Evolutionary conservation across 2,113 vertebrate genomes (phyloP).

Genomic region (Circaetus cinerascens): DNA sequence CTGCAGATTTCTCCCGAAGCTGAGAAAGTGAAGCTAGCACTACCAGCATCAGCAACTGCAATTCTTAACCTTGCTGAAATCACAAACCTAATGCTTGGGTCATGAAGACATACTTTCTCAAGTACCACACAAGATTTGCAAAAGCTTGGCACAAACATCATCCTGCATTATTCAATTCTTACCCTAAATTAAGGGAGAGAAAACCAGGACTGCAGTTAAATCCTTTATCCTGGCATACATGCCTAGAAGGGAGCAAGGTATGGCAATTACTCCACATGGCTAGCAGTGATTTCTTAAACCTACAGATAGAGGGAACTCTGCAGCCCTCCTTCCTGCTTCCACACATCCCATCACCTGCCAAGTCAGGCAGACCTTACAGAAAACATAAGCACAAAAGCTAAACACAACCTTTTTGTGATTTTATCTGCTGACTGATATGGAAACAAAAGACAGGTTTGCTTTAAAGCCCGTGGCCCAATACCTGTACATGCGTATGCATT

Average conservation of each 20-base stretch:
- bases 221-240: neutral
- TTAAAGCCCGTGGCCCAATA: neutral
- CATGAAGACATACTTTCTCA: neutral
- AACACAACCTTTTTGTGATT: neutral
- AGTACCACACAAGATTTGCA: neutral
- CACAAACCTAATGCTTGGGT: neutral
- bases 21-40: neutral
- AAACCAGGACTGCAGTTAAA: neutral
- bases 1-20: neutral
- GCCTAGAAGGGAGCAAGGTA: neutral
- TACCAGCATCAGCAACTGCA: neutral
- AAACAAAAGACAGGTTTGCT: neutral
- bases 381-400: neutral
- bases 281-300: neutral
- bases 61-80: neutral
- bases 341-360: neutral
- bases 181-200: neutral
- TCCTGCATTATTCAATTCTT: neutral
- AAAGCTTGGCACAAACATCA: neutral
- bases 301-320: neutral
- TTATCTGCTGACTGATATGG: neutral
- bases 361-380: neutral
- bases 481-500: neutral
- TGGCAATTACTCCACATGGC: neutral
- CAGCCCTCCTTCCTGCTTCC: neutral